Evolutionary conservation across 1,140 invertebrate genomes (phyloP).

Genomic region (Drosophila lini): DNA sequence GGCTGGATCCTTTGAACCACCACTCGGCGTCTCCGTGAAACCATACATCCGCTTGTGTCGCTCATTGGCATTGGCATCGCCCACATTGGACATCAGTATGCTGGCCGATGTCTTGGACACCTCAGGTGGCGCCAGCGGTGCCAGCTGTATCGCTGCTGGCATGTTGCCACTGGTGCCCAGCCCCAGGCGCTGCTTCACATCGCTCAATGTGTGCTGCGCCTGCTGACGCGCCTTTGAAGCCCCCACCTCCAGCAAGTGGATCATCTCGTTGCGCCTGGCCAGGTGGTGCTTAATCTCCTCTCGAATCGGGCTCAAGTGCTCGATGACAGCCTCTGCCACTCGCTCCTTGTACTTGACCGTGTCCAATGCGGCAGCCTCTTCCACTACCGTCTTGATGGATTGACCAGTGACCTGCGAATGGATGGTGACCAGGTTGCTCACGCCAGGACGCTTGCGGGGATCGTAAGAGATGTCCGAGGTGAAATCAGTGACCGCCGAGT

Average conservation of each 20-base stretch:
- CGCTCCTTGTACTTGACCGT: conserved; percentile 92
- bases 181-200: conserved; percentile 89
- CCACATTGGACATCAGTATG: conserved; percentile 34
- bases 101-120: conserved; percentile 44
- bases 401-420: conserved; percentile 91
- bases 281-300: conserved; percentile 87
- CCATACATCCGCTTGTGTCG: conserved; percentile 42
- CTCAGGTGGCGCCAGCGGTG: conserved; percentile 35
- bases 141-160: conserved; percentile 39
- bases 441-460: conserved; percentile 90
- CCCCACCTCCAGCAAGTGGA: conserved; percentile 89
- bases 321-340: conserved; percentile 90
- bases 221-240: conserved; percentile 88
- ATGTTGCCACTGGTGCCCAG: conserved; percentile 74
- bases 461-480: conserved; percentile 93
- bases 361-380: conserved; percentile 88
- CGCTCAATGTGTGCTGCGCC: conserved; percentile 88
- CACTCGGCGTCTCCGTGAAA: not conserved
- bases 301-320: conserved; percentile 90
- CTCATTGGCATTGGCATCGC: conserved; percentile 28
- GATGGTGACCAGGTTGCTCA: conserved; percentile 95
- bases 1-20: conserved; percentile 9
- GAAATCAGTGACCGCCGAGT: conserved; percentile 96
- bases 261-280: conserved; percentile 88
- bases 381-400: conserved; percentile 89